Conservation (phyloP, 2,113 vertebrate species). For the Leptocoma aspasia region DNA sequence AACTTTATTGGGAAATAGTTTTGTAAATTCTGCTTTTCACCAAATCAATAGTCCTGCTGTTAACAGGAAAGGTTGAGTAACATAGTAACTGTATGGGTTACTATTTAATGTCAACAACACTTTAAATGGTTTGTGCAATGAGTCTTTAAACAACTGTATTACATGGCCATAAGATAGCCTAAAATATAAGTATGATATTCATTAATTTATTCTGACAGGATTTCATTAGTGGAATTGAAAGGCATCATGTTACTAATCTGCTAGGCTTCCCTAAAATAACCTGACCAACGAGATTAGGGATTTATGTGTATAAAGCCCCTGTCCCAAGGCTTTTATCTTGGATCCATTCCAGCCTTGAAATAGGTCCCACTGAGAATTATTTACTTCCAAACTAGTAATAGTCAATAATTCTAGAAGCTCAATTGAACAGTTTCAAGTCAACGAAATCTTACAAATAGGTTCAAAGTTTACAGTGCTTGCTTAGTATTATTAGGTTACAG, state of each 20-base stretch:
- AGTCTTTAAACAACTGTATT: neutral
- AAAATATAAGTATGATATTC: slow-evolving; percentile 20
- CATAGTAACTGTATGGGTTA: neutral
- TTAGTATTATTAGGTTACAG: neutral
- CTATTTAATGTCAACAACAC: neutral
- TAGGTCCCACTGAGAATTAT: slow-evolving; percentile 70
- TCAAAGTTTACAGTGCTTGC: neutral
- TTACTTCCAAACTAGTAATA: slow-evolving; percentile 73
- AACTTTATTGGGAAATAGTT: neutral
- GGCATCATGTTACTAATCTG: slow-evolving; percentile 66
- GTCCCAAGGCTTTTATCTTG: slow-evolving; percentile 67
- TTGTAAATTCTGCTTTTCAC: neutral
- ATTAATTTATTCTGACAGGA: slow-evolving; percentile 58
- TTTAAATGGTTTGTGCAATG: neutral
- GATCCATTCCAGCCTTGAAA: slow-evolving; percentile 68
- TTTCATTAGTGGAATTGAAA: slow-evolving; percentile 70
- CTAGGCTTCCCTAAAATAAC: slow-evolving; percentile 65
- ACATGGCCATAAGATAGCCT: slow-evolving; percentile 22
- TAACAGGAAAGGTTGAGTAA: neutral
- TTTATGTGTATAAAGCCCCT: slow-evolving; percentile 72
- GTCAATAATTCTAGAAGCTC: slow-evolving; percentile 60
- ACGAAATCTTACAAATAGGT: neutral
- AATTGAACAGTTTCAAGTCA: slow-evolving; percentile 18
- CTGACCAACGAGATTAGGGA: slow-evolving; percentile 72
- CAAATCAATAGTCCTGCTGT: neutral